These are phyloP conservation scores for Campylomormyrus tamandua DNA, from an alignment of 2,113 vertebrate species.

Conservation along the genomic window DNA sequence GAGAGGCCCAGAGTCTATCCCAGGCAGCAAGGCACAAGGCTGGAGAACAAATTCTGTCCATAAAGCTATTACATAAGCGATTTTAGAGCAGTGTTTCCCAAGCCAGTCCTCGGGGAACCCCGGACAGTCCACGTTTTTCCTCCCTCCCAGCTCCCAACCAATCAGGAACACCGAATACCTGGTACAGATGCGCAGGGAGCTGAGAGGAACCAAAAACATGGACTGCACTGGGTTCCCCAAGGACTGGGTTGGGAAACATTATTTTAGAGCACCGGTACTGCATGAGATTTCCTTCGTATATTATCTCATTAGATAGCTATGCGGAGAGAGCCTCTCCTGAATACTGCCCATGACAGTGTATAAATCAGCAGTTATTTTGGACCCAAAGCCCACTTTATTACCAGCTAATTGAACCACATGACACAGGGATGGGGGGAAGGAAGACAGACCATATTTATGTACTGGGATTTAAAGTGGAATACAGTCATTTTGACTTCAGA, in stretches of 20 bases:
- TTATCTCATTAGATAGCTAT: neutral
- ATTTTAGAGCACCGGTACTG: neutral
- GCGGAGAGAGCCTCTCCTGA: neutral
- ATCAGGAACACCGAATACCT: too few species aligned
- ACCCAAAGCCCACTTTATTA: neutral
- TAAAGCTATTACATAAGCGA: neutral
- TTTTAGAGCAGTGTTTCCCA: neutral
- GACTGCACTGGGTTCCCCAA: too few species aligned
- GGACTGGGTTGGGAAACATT: too few species aligned
- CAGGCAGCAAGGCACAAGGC: neutral
- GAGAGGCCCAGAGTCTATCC: neutral
- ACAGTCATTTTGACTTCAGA: neutral
- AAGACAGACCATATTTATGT: neutral
- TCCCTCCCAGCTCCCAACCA: too few species aligned
- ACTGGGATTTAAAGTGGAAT: neutral
- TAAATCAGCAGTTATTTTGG: neutral
- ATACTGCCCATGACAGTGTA: neutral
- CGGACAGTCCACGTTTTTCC: too few species aligned
- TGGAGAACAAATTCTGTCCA: neutral
- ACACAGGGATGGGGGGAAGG: neutral
- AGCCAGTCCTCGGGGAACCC: too few species aligned
- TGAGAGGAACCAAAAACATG: too few species aligned
- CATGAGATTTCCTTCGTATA: neutral
- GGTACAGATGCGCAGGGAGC: too few species aligned
- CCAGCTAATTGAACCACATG: neutral